Percentiles rank a stretch among this genome's conserved stretches.
phyloP scores from a whole-genome alignment of 2,797 vertebrate genomes.

The Phataginus tetradactyla region DNA sequence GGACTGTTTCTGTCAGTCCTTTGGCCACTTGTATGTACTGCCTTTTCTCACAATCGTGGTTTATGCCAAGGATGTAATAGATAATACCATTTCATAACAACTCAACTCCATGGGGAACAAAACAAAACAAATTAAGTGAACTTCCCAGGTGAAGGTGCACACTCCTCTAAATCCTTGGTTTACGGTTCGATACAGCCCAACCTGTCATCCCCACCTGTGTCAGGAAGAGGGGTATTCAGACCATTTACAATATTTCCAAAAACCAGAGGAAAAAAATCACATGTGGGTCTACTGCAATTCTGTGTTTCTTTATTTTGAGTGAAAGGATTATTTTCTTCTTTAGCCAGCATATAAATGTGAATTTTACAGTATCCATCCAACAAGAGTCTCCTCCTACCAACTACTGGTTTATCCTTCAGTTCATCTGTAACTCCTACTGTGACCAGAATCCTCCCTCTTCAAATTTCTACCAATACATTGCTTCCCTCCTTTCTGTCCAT shows the following conservation, averaged over 20 bases:
- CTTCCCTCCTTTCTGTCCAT: neutral
- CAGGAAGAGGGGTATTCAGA: neutral
- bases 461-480: neutral
- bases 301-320: neutral
- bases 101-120: neutral
- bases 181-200: neutral
- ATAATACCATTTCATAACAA: neutral
- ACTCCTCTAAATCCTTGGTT: neutral
- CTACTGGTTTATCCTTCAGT: neutral
- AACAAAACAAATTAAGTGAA: neutral
- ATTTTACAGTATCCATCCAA: neutral
- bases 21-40: neutral
- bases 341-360: neutral
- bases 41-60: neutral
- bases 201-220: neutral
- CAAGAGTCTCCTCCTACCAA: neutral
- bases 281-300: neutral
- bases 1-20: neutral
- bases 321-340: neutral
- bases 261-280: neutral
- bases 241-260: neutral
- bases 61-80: neutral
- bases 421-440: neutral
- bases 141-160: neutral
- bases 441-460: neutral